Evolutionary conservation across 64 coral and sea anemone species (phyloP).

Genomic region (Cladopsammia gracilis): DNA sequence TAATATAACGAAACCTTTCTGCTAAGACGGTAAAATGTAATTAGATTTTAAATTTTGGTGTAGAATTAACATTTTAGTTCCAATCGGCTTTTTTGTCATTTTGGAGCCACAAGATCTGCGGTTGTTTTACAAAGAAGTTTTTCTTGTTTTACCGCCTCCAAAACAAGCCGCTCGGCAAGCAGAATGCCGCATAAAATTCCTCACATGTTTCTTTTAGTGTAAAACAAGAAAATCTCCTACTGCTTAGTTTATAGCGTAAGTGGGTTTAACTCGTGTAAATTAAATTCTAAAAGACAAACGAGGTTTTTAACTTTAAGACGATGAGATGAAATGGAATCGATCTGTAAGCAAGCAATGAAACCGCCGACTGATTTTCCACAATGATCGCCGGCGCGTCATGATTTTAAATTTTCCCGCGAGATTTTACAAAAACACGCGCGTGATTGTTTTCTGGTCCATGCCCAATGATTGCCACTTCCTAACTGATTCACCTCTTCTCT

Average conservation of each 20-base stretch:
- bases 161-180: background rate
- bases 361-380: background rate
- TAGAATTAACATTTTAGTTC: background rate
- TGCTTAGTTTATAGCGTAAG: background rate
- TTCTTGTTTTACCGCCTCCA: background rate
- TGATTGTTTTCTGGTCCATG: background rate
- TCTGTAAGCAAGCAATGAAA: background rate
- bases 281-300: background rate
- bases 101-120: background rate
- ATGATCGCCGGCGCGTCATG: background rate
- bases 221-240: background rate
- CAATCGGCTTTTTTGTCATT: slow-evolving; percentile 45
- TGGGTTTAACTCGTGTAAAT: background rate
- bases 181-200: background rate
- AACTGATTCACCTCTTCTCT: no score
- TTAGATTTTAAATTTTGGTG: background rate
- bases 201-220: background rate
- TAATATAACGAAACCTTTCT: background rate
- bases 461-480: no score
- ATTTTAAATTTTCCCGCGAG: background rate
- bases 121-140: slow-evolving; percentile 29
- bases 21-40: background rate
- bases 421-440: background rate
- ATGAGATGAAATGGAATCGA: background rate
- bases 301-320: background rate